Conservation (phyloP, 1,140 invertebrate genomes). For the Holotrichia oblita region DNA sequence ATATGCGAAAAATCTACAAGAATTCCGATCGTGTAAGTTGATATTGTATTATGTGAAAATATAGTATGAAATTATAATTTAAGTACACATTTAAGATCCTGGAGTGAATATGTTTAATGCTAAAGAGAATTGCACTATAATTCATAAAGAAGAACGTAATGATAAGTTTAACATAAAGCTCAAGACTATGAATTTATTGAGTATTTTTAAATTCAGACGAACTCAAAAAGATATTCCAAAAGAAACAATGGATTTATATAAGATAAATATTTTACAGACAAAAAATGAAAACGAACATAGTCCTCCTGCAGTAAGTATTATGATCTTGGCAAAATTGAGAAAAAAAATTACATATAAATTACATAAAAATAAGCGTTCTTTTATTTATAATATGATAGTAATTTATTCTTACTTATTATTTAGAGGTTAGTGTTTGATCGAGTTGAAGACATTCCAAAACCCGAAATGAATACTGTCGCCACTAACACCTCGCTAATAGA, state of each 20-base stretch:
- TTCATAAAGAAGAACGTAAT: not conserved
- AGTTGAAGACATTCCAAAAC: conserved; percentile 52
- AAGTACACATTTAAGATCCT: conserved; percentile 20
- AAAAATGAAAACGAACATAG: conserved; percentile 50
- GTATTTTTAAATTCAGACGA: conserved; percentile 22
- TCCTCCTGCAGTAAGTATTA: conserved; percentile 52
- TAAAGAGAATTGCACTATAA: not conserved
- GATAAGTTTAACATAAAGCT: conserved; percentile 16
- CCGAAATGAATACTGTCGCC: conserved; percentile 44
- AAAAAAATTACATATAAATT: no score
- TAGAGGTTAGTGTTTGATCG: conserved; percentile 56
- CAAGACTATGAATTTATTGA: not conserved
- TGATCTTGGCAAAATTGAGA: conserved; percentile 18
- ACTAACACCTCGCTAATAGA: conserved; percentile 49
- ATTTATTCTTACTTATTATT: conserved; percentile 6
- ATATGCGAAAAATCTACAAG: conserved; percentile 14
- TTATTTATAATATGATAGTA: no score
- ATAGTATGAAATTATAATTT: no score
- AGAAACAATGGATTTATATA: conserved; percentile 51
- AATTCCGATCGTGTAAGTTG: conserved; percentile 17
- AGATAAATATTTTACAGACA: conserved; percentile 54
- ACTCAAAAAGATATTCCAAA: not conserved
- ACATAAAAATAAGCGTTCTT: no score
- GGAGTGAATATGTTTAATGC: conserved; percentile 27
- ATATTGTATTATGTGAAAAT: not conserved